phyloP scores from a whole-genome alignment of 2,113 vertebrate species.

The Gymnarchus niloticus region DNA sequence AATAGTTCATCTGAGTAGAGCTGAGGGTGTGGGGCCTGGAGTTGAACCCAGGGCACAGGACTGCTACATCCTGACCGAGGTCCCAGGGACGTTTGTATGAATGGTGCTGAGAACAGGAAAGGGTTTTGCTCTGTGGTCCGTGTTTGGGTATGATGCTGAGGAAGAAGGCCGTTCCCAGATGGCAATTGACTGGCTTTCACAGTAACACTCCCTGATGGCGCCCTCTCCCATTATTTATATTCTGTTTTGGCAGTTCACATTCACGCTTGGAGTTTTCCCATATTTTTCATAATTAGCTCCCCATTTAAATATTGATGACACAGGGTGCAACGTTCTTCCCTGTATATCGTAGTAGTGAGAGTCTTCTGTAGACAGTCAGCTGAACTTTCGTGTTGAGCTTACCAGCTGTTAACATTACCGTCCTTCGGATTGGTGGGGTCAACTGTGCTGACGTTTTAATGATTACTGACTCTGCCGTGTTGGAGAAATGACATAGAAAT shows the following conservation, averaged over 20 bases:
- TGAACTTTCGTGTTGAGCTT: background rate
- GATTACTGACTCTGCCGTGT: too few relatives aligned
- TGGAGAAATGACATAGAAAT: too few relatives aligned
- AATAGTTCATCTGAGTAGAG: too few relatives aligned
- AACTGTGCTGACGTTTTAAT: background rate
- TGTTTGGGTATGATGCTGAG: background rate
- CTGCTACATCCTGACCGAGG: background rate
- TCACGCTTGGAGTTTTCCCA: constrained; percentile 1
- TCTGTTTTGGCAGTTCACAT: constrained; percentile 3
- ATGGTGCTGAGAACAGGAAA: background rate
- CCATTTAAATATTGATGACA: constrained; percentile 48
- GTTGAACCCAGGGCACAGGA: background rate
- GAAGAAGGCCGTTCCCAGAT: background rate
- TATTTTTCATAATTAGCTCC: constrained; percentile 2
- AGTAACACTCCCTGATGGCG: background rate
- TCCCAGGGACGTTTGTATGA: background rate
- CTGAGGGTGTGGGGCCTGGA: background rate
- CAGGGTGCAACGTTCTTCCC: constrained; percentile 1
- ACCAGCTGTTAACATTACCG: background rate
- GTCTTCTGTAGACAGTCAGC: background rate
- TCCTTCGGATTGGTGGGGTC: background rate
- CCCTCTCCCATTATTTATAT: background rate
- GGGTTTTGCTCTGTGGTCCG: background rate
- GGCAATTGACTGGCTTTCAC: background rate
- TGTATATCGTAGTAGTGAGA: background rate